Base-by-base conservation (phyloP, 1,140 invertebrate species). In the Aleiodes sp. region DNA sequence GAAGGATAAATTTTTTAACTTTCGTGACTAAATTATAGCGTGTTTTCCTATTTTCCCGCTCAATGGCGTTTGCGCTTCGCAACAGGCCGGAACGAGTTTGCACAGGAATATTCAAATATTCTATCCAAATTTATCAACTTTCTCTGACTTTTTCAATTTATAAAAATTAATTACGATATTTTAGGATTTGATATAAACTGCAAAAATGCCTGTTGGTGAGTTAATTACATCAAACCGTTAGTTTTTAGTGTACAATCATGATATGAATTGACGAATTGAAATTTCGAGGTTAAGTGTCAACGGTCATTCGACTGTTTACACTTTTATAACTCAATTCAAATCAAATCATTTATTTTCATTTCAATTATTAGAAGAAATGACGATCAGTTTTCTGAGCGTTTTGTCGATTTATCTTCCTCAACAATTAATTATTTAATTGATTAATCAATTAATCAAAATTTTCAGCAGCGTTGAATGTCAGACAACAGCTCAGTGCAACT, bases 401-500 rank as follows among this genome's bases (percentile, higher is more conserved):
- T 14, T 43, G 9, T 41, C n/a, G 39, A 61, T 28, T 28, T n/a
- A 61, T 61, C 2, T 61, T 31, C 37, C 21, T 35, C 31, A 7
- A 63, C 4, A 16, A 21, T 63, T 63, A 39, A 4, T 26, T 26
- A 12, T 64, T n/a, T n/a, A n/a, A 43, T 14, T 6, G 31, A 1
- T 19, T 16, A 56, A 26, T 52, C 33, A 7, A 52, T 19, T 43
- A 46, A n/a, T 29, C 52, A 24, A 52, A 52, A 8, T 39, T 33
- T 66, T 1, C 10, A 37, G 57, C 29, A 43, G 43, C 68, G n/a
- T 19, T 33, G 7, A 66, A 52, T 41, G 56, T 65, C 14, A 33
- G 59, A 16, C 70, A 35, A 6, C 66, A 37, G 21, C 66, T 72
- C 10, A 62, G 16, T 19, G 28, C 14, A 26, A 46, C 41, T n/a